phyloP scores from a whole-genome alignment of 2,888 invertebrate species.

The Ichneumon xanthorius region DNA sequence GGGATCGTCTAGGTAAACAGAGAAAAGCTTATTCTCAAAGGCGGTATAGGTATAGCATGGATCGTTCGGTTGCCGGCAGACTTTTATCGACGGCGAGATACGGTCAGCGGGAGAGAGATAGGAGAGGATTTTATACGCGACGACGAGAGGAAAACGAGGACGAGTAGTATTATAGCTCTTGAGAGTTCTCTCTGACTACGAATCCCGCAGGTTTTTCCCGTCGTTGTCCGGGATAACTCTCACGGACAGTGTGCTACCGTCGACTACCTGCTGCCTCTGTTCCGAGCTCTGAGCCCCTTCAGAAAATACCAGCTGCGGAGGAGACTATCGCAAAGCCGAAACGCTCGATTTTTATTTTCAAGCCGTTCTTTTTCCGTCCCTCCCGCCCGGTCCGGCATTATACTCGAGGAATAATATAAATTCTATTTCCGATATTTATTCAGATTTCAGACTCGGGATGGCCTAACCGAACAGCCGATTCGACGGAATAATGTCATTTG shows the following conservation, averaged over 20 bases:
- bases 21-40: conserved; percentile 64
- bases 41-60: conserved; percentile 4
- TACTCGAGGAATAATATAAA: conserved; percentile 42
- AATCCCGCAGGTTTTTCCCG: conserved; percentile 57
- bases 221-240: conserved; percentile 59
- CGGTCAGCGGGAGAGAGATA: conserved; percentile 36
- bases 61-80: not conserved
- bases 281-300: conserved; percentile 40
- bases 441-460: conserved; percentile 28
- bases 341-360: conserved; percentile 40
- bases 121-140: conserved; percentile 36
- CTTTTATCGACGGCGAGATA: conserved; percentile 28
- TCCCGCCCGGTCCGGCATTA: not conserved
- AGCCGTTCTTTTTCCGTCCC: not conserved
- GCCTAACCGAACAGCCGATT: conserved; percentile 33
- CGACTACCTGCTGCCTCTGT: conserved; percentile 40
- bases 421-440: conserved; percentile 59
- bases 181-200: conserved; percentile 45
- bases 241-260: conserved; percentile 49
- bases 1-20: conserved; percentile 73
- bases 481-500: conserved; percentile 32
- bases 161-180: conserved; percentile 26
- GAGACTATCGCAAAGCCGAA: conserved; percentile 39
- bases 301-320: conserved; percentile 64
- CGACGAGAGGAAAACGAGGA: conserved; percentile 23